phyloP scores from a whole-genome alignment of 1,140 invertebrate species.

The Trichomalopsis sarcophagae region DNA sequence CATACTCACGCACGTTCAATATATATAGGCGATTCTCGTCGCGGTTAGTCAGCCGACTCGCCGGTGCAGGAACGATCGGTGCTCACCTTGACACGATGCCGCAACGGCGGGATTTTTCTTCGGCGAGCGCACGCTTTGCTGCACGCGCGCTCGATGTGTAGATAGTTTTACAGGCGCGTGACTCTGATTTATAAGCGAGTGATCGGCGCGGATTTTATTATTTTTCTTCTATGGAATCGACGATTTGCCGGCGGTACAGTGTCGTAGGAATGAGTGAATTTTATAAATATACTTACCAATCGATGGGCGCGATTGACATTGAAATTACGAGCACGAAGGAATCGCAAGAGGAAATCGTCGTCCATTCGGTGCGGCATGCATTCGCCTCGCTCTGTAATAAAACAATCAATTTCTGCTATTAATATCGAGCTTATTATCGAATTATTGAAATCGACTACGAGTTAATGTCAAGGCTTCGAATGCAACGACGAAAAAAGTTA shows the following conservation, averaged over 20 bases:
- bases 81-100: conserved; percentile 28
- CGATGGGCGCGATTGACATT: conserved; percentile 86
- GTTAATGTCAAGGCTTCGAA: too few relatives aligned
- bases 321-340: conserved; percentile 88
- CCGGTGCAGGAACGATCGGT: not conserved
- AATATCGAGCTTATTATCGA: conserved; percentile 20
- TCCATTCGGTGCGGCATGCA: conserved; percentile 86
- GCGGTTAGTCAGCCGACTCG: not conserved
- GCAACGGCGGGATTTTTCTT: not conserved
- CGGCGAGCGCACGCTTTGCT: not conserved
- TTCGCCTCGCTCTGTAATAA: conserved; percentile 81
- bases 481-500: too few relatives aligned
- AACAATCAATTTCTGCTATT: conserved; percentile 35
- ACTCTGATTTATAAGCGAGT: not conserved
- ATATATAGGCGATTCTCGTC: not conserved
- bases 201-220: not conserved
- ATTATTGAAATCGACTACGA: not conserved
- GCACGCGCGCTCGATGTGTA: too few relatives aligned
- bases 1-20: not conserved
- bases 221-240: not conserved
- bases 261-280: too few relatives aligned
- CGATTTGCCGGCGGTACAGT: too few relatives aligned
- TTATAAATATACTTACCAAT: conserved; percentile 78
- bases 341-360: conserved; percentile 87
- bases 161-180: too few relatives aligned